Evolutionary conservation across 1,140 invertebrate genomes (phyloP).

Genomic region (Tetragonula clypearis): DNA sequence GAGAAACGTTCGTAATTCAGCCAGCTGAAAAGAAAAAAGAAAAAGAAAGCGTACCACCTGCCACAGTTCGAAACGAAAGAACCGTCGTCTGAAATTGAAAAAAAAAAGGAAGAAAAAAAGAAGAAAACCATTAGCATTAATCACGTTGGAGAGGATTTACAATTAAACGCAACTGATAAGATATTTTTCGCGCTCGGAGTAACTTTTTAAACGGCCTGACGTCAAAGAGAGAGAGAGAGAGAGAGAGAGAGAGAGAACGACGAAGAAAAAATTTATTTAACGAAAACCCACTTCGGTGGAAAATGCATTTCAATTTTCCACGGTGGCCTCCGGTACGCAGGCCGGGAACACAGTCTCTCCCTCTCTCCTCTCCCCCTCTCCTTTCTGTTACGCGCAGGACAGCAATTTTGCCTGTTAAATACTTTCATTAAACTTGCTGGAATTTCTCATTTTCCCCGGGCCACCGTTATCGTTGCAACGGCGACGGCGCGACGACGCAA

Average conservation of each 20-base stretch:
- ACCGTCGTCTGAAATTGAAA: no score
- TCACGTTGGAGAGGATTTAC: neutral
- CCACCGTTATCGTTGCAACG: constrained; percentile 40
- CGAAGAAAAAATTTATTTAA: constrained; percentile 22
- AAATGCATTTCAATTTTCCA: constrained; percentile 50
- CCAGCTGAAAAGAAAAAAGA: no score
- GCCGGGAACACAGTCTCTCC: neutral
- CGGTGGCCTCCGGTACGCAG: neutral
- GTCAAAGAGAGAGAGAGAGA: neutral
- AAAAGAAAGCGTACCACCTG: no score
- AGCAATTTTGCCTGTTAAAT: constrained; percentile 65
- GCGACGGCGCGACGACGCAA: constrained; percentile 20
- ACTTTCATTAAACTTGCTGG: constrained; percentile 73
- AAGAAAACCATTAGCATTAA: neutral
- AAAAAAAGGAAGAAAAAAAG: no score
- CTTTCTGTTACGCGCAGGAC: neutral
- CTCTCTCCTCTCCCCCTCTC: no score
- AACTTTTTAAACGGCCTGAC: neutral
- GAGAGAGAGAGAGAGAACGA: neutral
- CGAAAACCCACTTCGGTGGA: neutral
- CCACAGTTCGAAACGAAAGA: no score
- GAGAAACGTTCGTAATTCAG: no score
- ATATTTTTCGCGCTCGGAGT: neutral
- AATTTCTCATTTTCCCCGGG: constrained; percentile 66
- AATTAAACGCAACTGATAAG: neutral